Percentiles rank a stretch among this genome's conserved stretches.
Evolutionary conservation across 2,888 invertebrate genomes (phyloP).

Genomic region (Phyllotreta striolata): DNA sequence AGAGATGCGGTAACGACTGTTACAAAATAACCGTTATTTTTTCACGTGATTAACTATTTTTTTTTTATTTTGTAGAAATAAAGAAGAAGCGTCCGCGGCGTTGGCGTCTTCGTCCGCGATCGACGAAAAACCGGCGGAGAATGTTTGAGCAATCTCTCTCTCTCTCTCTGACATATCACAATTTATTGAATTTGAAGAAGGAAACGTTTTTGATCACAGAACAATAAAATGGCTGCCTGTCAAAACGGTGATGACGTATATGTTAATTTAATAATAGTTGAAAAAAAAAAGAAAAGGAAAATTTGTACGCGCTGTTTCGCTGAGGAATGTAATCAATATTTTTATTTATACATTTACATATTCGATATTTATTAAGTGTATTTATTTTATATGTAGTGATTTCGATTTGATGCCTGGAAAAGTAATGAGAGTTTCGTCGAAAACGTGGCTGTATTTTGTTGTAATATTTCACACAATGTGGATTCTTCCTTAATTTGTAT

Average conservation of each 20-base stretch:
- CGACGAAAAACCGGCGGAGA: conserved; percentile 39
- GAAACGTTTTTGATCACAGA: conserved; percentile 52
- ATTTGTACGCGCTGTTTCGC: conserved; percentile 3
- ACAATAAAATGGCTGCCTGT: conserved; percentile 48
- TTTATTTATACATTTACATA: conserved; percentile 26
- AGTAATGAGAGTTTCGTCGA: no score
- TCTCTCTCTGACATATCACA: conserved; percentile 55
- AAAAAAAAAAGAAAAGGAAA: not conserved
- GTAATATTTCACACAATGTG: no score
- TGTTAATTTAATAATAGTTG: no score
- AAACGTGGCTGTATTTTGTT: no score
- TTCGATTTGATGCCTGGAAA: not conserved
- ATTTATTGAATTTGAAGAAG: conserved; percentile 52
- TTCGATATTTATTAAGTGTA: conserved; percentile 23
- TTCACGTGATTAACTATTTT: conserved; percentile 7
- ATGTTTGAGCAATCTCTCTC: conserved; percentile 49
- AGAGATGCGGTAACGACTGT: no score
- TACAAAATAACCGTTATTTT: no score
- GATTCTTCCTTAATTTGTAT: no score
- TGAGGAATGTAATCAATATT: conserved; percentile 11
- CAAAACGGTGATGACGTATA: conserved; percentile 45
- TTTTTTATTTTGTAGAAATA: conserved; percentile 36
- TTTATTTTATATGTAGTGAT: conserved; percentile 15
- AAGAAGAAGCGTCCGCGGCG: conserved; percentile 39
- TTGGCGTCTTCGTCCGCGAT: conserved; percentile 22